Evolutionary conservation across 2,888 invertebrate genomes (phyloP), one percentile per base, ranked within the genome.

Genomic region (Nomada goodeniana): DNA sequence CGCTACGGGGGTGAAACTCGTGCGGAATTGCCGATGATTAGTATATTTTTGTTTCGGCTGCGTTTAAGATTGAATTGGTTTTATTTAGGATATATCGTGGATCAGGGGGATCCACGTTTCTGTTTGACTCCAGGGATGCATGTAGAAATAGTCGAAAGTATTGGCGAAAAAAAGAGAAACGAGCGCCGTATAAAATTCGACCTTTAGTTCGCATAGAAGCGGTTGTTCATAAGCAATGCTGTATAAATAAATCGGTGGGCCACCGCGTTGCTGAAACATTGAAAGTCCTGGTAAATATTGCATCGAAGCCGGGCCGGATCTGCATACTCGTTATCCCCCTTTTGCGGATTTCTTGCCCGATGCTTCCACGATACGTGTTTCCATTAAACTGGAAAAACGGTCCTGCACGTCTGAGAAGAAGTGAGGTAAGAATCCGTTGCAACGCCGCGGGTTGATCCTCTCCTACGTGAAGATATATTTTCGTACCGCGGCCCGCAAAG

Each of bases 181-280:
- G 82, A 63, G 69, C 59, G 79, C 76, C 76, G 79, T 80, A 91
- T 91, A 91, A 91, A 91, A 91, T 93, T 88, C 91, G 87, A 91
- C 90, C 92, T 93, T 93, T 88, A 86, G 88, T 86, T 76, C 81
- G 84, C 86, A 84, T 85, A 85, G 88, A 89, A 89, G 90, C 90
- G 87, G 89, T 92, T 92, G 92, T 93, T 93, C 92, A 93, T 93
- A 93, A 92, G 91, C 92, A 92, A 92, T 91, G 91, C 89, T 80
- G 91, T 91, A 92, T 93, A 93, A 92, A 93, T 93, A 93, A 92
- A 89, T 89, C 83, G 92, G 88, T 86, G 87, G 83, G 89, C 81
- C 82, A 83, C 86, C 80, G 79, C 87, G 84, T 88, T 88, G 85
- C 88, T 92, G 89, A 93, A 93, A 93, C 92, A 92, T 92, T 92